Evolutionary conservation across 2,888 invertebrate species (phyloP).

Genomic region (Girardia tigrina): DNA sequence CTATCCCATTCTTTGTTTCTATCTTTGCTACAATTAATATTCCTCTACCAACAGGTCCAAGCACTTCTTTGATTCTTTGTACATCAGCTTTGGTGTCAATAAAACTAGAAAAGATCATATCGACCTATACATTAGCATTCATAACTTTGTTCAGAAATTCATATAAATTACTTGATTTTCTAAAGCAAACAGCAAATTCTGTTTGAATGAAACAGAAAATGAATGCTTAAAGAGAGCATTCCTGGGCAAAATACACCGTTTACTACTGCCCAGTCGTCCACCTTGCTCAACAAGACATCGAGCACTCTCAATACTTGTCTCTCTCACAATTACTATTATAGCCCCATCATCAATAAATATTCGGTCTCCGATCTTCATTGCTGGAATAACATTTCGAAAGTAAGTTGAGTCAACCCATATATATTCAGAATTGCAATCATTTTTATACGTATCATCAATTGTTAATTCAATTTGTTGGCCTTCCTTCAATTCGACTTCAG

Average conservation of each 20-base stretch:
- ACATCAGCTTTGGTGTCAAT: conserved; percentile 32
- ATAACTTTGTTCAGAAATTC: not conserved
- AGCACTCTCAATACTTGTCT: conserved; percentile 16
- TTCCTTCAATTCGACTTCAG: conserved; percentile 25
- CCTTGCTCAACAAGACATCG: conserved; percentile 36
- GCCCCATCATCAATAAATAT: conserved; percentile 35
- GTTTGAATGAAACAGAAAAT: conserved; percentile 32
- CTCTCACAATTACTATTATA: conserved; percentile 32
- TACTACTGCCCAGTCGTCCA: conserved; percentile 25
- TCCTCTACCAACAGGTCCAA: conserved; percentile 21
- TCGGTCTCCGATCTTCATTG: conserved; percentile 34
- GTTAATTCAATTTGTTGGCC: conserved; percentile 32
- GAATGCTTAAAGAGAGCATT: conserved; percentile 30
- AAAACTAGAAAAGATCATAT: conserved; percentile 32
- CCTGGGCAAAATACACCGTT: conserved; percentile 28
- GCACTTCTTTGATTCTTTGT: conserved; percentile 27
- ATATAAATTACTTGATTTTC: conserved; percentile 33
- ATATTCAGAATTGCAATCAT: conserved; percentile 27
- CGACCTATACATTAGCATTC: conserved; percentile 21
- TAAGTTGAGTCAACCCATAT: conserved; percentile 34
- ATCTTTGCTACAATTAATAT: conserved; percentile 30
- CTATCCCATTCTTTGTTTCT: conserved; percentile 30
- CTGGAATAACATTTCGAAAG: conserved; percentile 34
- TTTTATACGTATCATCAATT: conserved; percentile 26
- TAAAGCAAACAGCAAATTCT: conserved; percentile 35